Evolutionary conservation across 1,140 invertebrate genomes (phyloP), one percentile per base, ranked within the genome.

Genomic region (Rhyzopertha dominica): DNA sequence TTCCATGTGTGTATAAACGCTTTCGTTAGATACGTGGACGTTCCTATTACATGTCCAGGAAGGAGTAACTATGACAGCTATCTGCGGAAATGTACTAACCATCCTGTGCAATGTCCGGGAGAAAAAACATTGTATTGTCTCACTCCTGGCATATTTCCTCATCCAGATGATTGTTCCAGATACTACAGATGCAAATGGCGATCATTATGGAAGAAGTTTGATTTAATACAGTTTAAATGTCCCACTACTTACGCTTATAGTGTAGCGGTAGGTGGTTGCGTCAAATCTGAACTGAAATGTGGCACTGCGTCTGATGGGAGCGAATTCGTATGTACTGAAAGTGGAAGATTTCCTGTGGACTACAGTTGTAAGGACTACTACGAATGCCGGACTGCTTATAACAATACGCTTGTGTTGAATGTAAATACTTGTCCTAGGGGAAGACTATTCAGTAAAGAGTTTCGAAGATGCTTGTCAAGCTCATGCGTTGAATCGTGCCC

Each of bases 171-270:
- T 36, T 44, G 43, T 13, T 31, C 32, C 4, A 28, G 31, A n/a
- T 44, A 44, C 24, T 44, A 44, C 22, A 44, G 37, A 37, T 44
- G 43, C 14, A 31, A 29, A 12, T 44, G 43, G 43, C 12, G 22
- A 10, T 25, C 19, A 10, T n/a, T 37, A 9, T 34, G 20, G 13
- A 24, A 18, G 19, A 35, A 26, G 22, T 44, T 35, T 22, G 14
- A 12, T 4, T 18, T 36, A 13, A 25, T 16, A 24, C 43, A 44
- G 23, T 44, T 25, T 25, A 35, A 35, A 24, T 44, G 43, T 20
- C 43, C 32, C 7, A 10, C 32, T n/a, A 4, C 9, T n/a, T 31
- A 19, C 13, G 18, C 10, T 10, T 44, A 25, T 18, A 26, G 37
- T 37, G 8, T 5, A 9, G 12, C 35, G 19, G 12, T 17, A 14